Evolutionary conservation across 1,140 invertebrate genomes (phyloP).

Genomic region (Cydia strobilella): DNA sequence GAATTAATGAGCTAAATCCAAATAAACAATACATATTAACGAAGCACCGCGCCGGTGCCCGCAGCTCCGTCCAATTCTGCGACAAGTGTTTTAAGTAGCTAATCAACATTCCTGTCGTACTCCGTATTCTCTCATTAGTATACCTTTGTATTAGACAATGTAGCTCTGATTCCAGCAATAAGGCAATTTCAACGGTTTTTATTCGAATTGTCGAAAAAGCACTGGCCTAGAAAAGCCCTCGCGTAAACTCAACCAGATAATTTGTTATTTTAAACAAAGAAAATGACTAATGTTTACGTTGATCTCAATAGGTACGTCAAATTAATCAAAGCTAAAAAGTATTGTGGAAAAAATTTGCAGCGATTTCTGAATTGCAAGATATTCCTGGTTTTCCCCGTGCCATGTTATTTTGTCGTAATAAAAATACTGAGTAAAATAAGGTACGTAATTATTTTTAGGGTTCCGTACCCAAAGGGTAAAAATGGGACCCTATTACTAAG

Average conservation of each 20-base stretch:
- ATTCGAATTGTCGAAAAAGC: conserved; percentile 2
- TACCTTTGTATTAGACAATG: conserved; percentile 58
- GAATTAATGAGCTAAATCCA: conserved; percentile 30
- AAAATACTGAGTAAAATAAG: no score
- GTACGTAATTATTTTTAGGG: no score
- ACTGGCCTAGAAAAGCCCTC: background rate
- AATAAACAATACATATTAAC: conserved; percentile 60
- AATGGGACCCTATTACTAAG: no score
- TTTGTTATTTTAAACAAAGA: conserved; percentile 2
- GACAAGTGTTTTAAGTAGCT: conserved; percentile 57
- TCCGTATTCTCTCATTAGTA: conserved; percentile 56
- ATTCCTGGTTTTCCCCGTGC: no score
- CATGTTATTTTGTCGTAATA: no score
- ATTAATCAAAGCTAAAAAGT: no score
- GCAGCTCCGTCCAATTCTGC: conserved; percentile 43
- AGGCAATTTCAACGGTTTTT: conserved; percentile 8
- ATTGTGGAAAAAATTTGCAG: no score
- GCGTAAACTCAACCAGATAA: background rate
- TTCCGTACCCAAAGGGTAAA: no score
- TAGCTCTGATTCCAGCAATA: conserved; percentile 36
- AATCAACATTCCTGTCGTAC: conserved; percentile 63
- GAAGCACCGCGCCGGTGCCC: conserved; percentile 45
- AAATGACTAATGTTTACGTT: no score
- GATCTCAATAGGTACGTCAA: no score
- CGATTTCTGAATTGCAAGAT: no score